Conservation (phyloP, 2,888 invertebrate genomes). For the Apeira syringaria region DNA sequence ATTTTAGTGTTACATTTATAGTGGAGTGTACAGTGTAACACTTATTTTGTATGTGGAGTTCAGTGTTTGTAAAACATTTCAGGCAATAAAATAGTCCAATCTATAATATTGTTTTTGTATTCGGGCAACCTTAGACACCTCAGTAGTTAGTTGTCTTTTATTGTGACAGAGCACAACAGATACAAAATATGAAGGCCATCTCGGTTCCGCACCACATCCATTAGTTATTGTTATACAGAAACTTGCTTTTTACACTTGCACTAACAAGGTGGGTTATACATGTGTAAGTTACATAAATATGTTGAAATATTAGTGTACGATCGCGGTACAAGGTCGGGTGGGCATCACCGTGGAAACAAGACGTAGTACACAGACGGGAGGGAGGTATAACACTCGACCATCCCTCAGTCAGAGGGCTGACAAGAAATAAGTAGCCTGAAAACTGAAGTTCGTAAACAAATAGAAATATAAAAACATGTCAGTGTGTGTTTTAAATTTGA, state of each 20-base stretch:
- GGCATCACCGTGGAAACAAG: slow-evolving; percentile 69
- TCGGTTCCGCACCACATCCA: slow-evolving; percentile 4
- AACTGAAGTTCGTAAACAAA: slow-evolving; percentile 19
- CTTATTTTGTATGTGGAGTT: slow-evolving; percentile 59
- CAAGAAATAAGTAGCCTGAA: slow-evolving; percentile 2
- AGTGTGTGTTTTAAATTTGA: slow-evolving; percentile 32
- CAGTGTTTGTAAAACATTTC: slow-evolving; percentile 80
- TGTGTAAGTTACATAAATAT: too few relatives aligned
- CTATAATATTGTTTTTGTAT: slow-evolving; percentile 41
- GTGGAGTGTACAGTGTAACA: slow-evolving; percentile 77
- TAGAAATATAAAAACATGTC: slow-evolving; percentile 35
- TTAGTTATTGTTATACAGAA: neutral
- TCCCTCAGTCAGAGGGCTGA: slow-evolving; percentile 12
- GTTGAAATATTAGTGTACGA: slow-evolving; percentile 46
- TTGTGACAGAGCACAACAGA: neutral
- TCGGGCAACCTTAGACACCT: neutral
- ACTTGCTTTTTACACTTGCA: neutral
- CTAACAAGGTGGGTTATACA: too few relatives aligned
- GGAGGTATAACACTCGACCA: slow-evolving; percentile 30
- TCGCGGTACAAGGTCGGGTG: slow-evolving; percentile 64
- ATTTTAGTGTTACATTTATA: slow-evolving; percentile 63
- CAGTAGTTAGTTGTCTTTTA: slow-evolving; percentile 1
- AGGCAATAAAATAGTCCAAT: slow-evolving; percentile 83
- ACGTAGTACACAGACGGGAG: slow-evolving; percentile 56
- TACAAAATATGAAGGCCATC: slow-evolving; percentile 11